Conservation (phyloP, 2,888 invertebrate genomes). For the Hyppa rectilinea region DNA sequence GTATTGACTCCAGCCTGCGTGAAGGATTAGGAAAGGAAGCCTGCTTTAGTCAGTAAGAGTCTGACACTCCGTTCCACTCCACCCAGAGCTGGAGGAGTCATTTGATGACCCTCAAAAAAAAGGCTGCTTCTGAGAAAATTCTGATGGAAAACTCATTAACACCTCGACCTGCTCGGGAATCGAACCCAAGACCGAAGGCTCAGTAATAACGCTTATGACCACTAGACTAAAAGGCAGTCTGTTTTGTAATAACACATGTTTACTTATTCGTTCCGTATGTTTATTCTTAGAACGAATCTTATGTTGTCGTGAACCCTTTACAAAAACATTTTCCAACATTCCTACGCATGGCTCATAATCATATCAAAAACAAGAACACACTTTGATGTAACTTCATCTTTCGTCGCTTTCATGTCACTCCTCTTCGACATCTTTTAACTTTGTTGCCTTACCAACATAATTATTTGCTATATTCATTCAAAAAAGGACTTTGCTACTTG, state of each 20-base stretch:
- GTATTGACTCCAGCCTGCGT: not conserved
- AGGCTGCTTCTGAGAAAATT: not conserved
- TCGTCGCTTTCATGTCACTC: constrained; percentile 72
- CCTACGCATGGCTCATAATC: constrained; percentile 71
- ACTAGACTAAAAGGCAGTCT: not conserved
- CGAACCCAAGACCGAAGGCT: not conserved
- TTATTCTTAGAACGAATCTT: constrained; percentile 18
- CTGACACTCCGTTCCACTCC: no score
- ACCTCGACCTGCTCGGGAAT: not conserved
- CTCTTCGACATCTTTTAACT: constrained; percentile 76
- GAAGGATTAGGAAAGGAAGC: no score
- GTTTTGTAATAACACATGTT: constrained; percentile 11
- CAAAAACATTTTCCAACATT: constrained; percentile 59
- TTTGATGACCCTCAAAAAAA: no score
- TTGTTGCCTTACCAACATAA: constrained; percentile 60
- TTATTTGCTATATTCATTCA: constrained; percentile 4
- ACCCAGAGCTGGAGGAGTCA: no score
- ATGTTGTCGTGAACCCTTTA: constrained; percentile 42
- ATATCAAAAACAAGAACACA: constrained; percentile 63
- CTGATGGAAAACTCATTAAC: not conserved
- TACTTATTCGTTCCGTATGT: not conserved
- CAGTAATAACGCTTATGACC: not conserved
- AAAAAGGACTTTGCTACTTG: constrained; percentile 37
- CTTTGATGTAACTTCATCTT: constrained; percentile 77
- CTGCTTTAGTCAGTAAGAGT: no score